phyloP scores from a whole-genome alignment of 2,113 vertebrate species.

The Equus przewalskii region DNA sequence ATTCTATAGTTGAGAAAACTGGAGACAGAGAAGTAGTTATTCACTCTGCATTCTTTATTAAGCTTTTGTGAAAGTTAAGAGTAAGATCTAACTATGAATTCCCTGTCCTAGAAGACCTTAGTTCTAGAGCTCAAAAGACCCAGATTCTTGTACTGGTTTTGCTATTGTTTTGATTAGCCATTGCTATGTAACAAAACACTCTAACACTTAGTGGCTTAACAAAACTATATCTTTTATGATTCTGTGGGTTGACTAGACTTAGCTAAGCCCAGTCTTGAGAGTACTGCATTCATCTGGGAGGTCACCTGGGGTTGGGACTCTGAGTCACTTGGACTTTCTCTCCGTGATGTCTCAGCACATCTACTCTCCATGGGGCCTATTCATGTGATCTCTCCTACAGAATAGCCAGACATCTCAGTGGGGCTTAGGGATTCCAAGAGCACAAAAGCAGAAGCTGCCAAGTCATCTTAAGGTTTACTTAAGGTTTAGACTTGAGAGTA shows the following conservation, averaged over 20 bases:
- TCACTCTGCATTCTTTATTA: background rate
- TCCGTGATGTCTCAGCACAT: background rate
- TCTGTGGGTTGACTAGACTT: background rate
- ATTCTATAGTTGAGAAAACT: background rate
- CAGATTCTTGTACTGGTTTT: background rate
- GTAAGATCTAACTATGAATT: background rate
- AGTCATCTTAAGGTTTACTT: background rate
- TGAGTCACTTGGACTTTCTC: background rate
- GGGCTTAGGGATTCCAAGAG: background rate
- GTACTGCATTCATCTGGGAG: background rate
- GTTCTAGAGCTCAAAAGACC: constrained; percentile 2
- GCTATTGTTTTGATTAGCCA: background rate
- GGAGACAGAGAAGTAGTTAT: background rate
- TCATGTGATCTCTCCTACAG: background rate
- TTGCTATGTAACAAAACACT: background rate
- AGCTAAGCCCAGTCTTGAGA: background rate
- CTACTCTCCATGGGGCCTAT: background rate
- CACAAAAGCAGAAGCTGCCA: background rate
- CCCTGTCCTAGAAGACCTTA: background rate
- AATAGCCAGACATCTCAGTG: background rate
- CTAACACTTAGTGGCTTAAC: background rate
- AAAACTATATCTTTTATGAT: background rate
- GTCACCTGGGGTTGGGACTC: background rate
- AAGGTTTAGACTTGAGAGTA: background rate
- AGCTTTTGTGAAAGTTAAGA: background rate